These are phyloP conservation scores for Probaryconus sp. DNA, from an alignment of 1,140 invertebrate genomes.

Conservation along the genomic window DNA sequence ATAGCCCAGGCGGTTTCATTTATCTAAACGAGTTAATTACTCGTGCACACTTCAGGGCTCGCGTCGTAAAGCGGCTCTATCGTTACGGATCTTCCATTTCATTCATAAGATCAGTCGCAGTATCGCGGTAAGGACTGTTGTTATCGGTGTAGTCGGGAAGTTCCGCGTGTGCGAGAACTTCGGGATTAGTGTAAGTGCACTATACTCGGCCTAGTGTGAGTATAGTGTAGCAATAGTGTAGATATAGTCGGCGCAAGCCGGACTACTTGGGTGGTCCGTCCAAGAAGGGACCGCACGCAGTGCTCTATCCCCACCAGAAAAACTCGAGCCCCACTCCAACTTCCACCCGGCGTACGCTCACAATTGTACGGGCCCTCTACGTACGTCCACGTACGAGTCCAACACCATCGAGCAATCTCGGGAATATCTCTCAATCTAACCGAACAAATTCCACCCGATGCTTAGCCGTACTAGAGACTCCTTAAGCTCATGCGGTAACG, in stretches of 20 bases:
- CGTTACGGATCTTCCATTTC: conserved; percentile 61
- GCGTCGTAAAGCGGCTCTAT: conserved; percentile 50
- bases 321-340: conserved; percentile 64
- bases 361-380: conserved; percentile 29
- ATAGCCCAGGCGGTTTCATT: conserved; percentile 39
- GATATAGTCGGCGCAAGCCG: conserved; percentile 70
- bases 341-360: conserved; percentile 58
- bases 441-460: conserved; percentile 72
- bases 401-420: conserved; percentile 37
- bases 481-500: conserved; percentile 38
- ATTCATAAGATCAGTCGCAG: conserved; percentile 62
- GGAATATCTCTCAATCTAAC: conserved; percentile 77
- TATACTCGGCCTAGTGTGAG: conserved; percentile 50
- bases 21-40: conserved; percentile 53
- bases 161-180: conserved; percentile 41
- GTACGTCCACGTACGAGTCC: conserved; percentile 38
- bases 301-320: conserved; percentile 76
- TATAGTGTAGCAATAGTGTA: conserved; percentile 61
- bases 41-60: neutral
- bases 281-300: conserved; percentile 78
- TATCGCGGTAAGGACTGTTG: conserved; percentile 52
- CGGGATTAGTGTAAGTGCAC: conserved; percentile 8
- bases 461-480: conserved; percentile 62
- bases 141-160: conserved; percentile 45
- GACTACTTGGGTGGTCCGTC: conserved; percentile 77